Base-by-base conservation (phyloP, 2,888 invertebrate species). In the Lasioglossum lativentre region DNA sequence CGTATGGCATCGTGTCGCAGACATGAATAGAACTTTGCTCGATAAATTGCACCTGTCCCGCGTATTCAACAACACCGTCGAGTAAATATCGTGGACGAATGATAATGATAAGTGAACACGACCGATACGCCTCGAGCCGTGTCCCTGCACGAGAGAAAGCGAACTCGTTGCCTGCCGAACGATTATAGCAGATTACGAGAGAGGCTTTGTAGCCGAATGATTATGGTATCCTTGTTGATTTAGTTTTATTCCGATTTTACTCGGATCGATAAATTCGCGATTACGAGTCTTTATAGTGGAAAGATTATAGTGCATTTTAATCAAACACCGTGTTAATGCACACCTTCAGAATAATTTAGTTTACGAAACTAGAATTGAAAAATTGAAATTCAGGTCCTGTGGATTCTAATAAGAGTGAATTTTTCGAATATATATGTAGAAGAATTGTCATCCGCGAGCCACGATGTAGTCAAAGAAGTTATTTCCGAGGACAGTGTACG, bases 31-130 rank as follows among this genome's bases (percentile, higher is more conserved):
- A 52, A 47, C 38, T n/a, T 12, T 68, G 80, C 70, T 27, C 80
- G 78, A 85, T 86, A 81, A 86, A 86, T 86, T 85, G 23, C 42
- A 74, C 59, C 72, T 73, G 76, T 40, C 73, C 27, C 27, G 52
- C 27, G 42, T 78, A 78, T 75, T 78, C 71, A 75, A 56, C 73
- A 40, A 23, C 30, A 19, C 42, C 63, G 40, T 45, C n/a, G 0
- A 27, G 74, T 38, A 77, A 77, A 83, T 45, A 80, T 34, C 74
- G 14, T 23, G 23, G 34, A 34, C 30, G 75, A 12, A 23, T 27
- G 73, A 81, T 85, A 78, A 78, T 81, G 73, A 81, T 81, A 73
- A n/a, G 73, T 19, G 66, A 59, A 59, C 47, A 68, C 19, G 52
- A 30, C 1, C 42, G 38, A 16, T 47, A 27, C 23, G 34, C 34